These are phyloP conservation scores for Macheiramphus alcinus DNA, from an alignment of 2,113 vertebrate genomes.

Conservation along the genomic window DNA sequence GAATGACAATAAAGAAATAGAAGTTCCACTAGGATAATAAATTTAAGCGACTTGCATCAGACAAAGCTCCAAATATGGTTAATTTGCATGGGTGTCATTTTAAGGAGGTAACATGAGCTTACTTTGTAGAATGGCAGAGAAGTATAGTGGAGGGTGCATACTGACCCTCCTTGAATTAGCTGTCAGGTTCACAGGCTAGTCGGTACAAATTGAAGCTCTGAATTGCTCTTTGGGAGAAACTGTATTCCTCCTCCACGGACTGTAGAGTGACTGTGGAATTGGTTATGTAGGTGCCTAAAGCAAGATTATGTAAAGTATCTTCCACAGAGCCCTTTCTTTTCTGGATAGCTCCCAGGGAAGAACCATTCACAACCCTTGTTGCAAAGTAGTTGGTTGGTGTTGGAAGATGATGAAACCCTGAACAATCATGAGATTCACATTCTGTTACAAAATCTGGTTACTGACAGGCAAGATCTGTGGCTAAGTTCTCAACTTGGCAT, in stretches of 20 bases:
- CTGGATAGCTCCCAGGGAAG: not conserved
- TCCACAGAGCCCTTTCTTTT: not conserved
- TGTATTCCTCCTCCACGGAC: accelerated
- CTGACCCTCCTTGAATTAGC: not conserved
- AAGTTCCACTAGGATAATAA: not conserved
- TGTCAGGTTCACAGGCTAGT: not conserved
- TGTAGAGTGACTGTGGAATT: not conserved
- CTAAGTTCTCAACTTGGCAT: not conserved
- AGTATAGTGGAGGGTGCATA: not conserved
- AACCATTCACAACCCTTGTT: not conserved
- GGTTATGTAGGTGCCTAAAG: not conserved
- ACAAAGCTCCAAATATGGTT: not conserved
- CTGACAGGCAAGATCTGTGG: not conserved
- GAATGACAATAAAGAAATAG: not conserved
- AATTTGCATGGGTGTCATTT: not conserved
- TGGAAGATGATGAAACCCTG: not conserved
- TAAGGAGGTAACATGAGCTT: not conserved
- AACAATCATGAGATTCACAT: not conserved
- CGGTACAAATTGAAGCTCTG: not conserved
- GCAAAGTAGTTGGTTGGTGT: not conserved
- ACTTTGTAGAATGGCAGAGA: not conserved
- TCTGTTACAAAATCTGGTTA: not conserved
- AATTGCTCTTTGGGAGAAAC: not conserved
- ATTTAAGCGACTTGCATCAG: not conserved
- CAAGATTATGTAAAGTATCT: not conserved